Evolutionary conservation across 23 tunicate species (phyloP), one percentile per base, ranked within the genome.

Genomic region (Botrylloides violaceus): DNA sequence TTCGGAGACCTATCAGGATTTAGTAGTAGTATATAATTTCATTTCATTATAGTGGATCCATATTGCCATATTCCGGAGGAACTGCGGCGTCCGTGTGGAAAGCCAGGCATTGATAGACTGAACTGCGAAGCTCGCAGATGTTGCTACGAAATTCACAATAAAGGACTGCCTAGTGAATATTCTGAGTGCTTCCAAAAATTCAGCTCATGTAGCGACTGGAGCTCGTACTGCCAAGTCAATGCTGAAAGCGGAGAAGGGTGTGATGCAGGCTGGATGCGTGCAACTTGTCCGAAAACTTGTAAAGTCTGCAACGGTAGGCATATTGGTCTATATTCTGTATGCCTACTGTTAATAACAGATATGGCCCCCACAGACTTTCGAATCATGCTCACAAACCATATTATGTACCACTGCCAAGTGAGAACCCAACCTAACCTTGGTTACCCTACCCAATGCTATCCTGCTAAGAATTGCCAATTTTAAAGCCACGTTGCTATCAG

Each of bases 51-150:
- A 85, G 94, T 58, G 37, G 79, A 60, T 27, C 66, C 84, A 5
- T 49, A 61, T 0, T 85, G 94, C 58, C 70, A 66, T 59, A 73
- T 85, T 31, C 84, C 74, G 34, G 7, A 62, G 20, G 94, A 85
- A 38, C 71, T 80, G 19, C 66, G 68, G 39, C 59, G 43, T 39
- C 94, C 94, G 2, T 85, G 94, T 36, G 94, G 94, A 34, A 18
- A 71, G 19, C 70, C 83, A 0, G 81, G 71, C 0, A 79, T 64
- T 2, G 76, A 85, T 36, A 28, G 61, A 34, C 66, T 75, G 0
- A 85, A 85, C 63, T 85, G 94, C 76, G 94, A 85, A 66, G 94
- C 94, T 9, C 36, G 84, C 49, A 84, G 64, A 19, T 85, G 94
- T 66, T 85, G 94, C 72, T 85, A 27, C 43, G 77, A 3, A 3